phyloP scores from a whole-genome alignment of 2,113 vertebrate genomes.

The Cervus canadensis region DNA sequence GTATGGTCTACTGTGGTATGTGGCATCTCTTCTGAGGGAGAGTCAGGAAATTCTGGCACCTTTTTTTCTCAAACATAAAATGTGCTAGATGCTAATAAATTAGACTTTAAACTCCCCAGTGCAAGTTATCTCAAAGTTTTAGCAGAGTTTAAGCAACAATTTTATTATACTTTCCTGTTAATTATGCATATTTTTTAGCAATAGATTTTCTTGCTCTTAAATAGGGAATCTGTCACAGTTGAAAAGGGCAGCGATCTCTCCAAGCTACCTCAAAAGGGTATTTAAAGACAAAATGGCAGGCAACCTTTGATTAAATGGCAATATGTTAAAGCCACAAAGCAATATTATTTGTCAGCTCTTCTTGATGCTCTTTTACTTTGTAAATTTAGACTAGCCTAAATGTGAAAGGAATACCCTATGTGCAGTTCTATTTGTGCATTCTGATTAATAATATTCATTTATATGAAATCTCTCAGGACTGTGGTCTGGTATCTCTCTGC shows the following conservation, averaged over 20 bases:
- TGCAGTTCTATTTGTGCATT: not conserved
- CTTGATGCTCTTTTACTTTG: not conserved
- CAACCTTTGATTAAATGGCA: conserved; percentile 37
- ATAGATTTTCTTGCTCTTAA: conserved; percentile 21
- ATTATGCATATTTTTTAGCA: conserved; percentile 38
- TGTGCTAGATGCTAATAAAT: not conserved
- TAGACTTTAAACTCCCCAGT: not conserved
- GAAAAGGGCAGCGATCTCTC: conserved; percentile 43
- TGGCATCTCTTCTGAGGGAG: not conserved
- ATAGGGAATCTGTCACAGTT: not conserved
- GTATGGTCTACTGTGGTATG: not conserved
- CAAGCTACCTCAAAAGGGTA: conserved; percentile 66
- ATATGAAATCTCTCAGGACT: not conserved
- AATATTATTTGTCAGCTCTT: conserved; percentile 20
- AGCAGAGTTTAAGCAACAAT: not conserved
- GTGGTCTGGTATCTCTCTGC: not conserved
- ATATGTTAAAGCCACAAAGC: conserved; percentile 32
- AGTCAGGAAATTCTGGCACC: not conserved
- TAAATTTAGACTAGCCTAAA: not conserved
- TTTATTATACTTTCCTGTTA: conserved; percentile 32
- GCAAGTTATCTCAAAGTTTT: not conserved
- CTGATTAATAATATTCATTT: not conserved
- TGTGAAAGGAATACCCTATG: not conserved
- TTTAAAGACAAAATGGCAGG: conserved; percentile 28
- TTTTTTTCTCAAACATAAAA: conserved; percentile 26